A percentile compares a stretch with the other conserved stretches of the same genome.
phyloP scores from a whole-genome alignment of 1,140 invertebrate species.

The Ylistrum balloti region DNA sequence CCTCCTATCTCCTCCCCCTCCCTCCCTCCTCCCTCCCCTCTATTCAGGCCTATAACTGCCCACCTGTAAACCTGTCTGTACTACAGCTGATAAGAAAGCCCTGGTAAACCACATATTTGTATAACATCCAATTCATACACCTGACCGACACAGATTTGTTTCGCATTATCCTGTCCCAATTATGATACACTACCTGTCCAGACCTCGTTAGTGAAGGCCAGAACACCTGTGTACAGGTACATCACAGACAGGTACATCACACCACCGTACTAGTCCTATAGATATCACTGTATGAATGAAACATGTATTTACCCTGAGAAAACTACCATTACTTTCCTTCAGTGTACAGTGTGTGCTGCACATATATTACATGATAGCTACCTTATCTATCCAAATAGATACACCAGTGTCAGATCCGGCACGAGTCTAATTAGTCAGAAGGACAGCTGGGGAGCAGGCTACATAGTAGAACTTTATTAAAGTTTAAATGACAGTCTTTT shows the following conservation, averaged over 20 bases:
- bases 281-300: background rate
- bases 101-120: conserved; percentile 2
- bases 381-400: background rate
- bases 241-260: conserved; percentile 21
- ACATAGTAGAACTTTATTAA: no score
- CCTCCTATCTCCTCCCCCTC: no score
- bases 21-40: background rate
- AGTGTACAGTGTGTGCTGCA: background rate
- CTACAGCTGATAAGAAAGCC: no score
- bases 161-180: background rate
- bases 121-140: background rate
- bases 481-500: no score
- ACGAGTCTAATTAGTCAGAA: no score
- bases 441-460: no score
- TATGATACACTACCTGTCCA: conserved; percentile 38
- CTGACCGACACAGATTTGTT: conserved; percentile 8
- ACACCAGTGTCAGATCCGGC: no score
- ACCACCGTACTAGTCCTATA: background rate
- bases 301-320: conserved; percentile 4
- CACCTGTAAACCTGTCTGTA: background rate
- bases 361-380: background rate
- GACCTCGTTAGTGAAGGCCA: conserved; percentile 29
- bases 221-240: conserved; percentile 37
- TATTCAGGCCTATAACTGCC: background rate
- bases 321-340: background rate